Evolutionary conservation across 2,797 vertebrate genomes (phyloP).

Genomic region (Nannoperca australis): DNA sequence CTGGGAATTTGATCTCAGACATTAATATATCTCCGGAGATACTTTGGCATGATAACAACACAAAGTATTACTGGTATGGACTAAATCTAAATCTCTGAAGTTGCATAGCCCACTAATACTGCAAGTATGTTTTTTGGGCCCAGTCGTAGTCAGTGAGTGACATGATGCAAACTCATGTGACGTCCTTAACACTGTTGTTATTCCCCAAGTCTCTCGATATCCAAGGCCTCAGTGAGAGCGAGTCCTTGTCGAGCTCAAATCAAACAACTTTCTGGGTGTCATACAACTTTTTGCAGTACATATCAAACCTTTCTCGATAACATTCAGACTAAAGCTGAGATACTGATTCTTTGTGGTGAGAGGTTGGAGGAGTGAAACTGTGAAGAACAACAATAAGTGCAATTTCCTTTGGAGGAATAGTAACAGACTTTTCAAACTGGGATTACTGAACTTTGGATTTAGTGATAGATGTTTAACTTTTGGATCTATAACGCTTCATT

Average conservation of each 20-base stretch:
- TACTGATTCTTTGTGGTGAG: neutral
- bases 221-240: neutral
- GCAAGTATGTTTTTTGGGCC: neutral
- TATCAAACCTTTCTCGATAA: neutral
- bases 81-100: neutral
- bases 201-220: neutral
- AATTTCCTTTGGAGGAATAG: constrained; percentile 4
- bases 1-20: constrained; percentile 3
- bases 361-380: neutral
- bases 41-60: neutral
- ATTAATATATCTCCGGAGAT: constrained; percentile 9
- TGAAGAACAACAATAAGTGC: neutral
- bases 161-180: constrained; percentile 1
- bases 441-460: constrained; percentile 71
- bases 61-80: constrained; percentile 6
- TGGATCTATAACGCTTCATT: constrained; percentile 20
- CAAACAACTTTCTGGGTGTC: neutral
- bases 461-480: constrained; percentile 70
- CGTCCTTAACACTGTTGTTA: constrained; percentile 15
- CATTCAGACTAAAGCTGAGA: too few species aligned
- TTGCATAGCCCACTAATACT: neutral
- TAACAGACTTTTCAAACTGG: constrained; percentile 19
- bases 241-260: neutral
- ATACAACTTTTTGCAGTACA: neutral
- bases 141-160: neutral